phyloP scores from a whole-genome alignment of 2,888 invertebrate genomes.

The Tachina lurida region DNA sequence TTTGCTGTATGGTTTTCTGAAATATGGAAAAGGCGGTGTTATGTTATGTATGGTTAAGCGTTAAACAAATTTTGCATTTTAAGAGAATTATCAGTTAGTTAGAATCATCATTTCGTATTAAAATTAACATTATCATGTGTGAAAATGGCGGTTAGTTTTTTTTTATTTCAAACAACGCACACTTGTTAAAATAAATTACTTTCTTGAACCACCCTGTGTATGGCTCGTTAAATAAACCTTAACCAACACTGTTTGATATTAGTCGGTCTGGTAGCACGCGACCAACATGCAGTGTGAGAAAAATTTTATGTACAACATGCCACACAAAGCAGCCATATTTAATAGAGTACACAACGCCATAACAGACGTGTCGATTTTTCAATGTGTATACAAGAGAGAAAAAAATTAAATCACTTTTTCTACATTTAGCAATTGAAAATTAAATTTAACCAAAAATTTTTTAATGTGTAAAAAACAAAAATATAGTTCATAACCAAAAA shows the following conservation, averaged over 20 bases:
- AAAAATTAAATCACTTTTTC: conserved; percentile 30
- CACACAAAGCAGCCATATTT: conserved; percentile 69
- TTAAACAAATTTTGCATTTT: too few species aligned
- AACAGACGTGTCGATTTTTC: conserved; percentile 72
- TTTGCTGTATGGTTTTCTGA: too few species aligned
- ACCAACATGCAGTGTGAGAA: conserved; percentile 72
- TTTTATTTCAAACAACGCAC: too few species aligned
- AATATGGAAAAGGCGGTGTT: too few species aligned
- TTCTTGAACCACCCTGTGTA: conserved; percentile 32
- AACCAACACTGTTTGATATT: conserved; percentile 10
- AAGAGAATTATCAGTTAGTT: too few species aligned
- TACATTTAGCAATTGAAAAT: conserved; percentile 41
- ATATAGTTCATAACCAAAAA: conserved; percentile 34
- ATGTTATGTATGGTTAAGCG: too few species aligned
- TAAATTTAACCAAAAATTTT: conserved; percentile 68
- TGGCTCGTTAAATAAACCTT: background rate
- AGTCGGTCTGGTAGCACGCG: conserved; percentile 14
- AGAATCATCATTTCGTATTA: too few species aligned
- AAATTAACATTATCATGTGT: too few species aligned
- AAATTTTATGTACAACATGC: conserved; percentile 57
- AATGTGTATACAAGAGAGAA: conserved; percentile 70
- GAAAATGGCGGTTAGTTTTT: too few species aligned
- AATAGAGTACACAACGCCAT: conserved; percentile 54
- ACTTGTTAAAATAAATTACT: background rate
- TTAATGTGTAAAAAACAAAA: conserved; percentile 72